Conservation (phyloP, 2,888 invertebrate species). For the Horisme vitalbata region DNA sequence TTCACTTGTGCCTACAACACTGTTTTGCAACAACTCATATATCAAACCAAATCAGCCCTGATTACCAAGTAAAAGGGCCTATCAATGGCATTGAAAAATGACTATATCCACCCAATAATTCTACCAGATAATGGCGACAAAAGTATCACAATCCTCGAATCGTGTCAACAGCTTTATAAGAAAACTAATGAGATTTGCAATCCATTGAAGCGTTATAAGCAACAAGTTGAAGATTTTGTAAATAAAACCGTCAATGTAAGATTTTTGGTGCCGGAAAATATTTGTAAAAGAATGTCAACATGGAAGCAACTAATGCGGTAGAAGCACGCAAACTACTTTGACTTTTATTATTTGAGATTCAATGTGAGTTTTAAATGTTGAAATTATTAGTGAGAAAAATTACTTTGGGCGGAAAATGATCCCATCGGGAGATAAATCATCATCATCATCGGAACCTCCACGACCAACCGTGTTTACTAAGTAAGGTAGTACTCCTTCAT, state of each 20-base stretch:
- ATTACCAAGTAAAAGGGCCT: conserved; percentile 4
- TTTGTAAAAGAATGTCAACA: conserved; percentile 30
- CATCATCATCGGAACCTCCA: too few relatives aligned
- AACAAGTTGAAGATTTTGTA: neutral
- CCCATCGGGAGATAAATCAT: too few relatives aligned
- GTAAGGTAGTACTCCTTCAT: too few relatives aligned
- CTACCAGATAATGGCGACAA: conserved; percentile 29
- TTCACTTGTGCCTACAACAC: too few relatives aligned
- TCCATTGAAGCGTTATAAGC: conserved; percentile 19
- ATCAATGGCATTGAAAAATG: conserved; percentile 28
- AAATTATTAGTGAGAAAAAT: too few relatives aligned
- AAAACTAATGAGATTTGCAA: conserved; percentile 27
- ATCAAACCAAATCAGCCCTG: conserved; percentile 14
- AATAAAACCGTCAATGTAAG: conserved; percentile 24
- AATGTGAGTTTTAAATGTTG: neutral
- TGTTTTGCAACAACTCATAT: neutral
- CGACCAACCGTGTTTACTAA: too few relatives aligned
- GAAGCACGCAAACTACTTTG: conserved; percentile 17
- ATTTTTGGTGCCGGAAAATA: conserved; percentile 16
- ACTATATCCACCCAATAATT: conserved; percentile 28
- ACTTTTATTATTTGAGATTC: neutral
- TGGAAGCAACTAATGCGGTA: conserved; percentile 19
- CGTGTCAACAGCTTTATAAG: conserved; percentile 31
- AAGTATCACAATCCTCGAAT: conserved; percentile 21
- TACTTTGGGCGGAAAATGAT: too few relatives aligned